These are phyloP conservation scores for Coracias cyanogaster DNA, from an alignment of 2,797 vertebrate species.

Conservation along the genomic window DNA sequence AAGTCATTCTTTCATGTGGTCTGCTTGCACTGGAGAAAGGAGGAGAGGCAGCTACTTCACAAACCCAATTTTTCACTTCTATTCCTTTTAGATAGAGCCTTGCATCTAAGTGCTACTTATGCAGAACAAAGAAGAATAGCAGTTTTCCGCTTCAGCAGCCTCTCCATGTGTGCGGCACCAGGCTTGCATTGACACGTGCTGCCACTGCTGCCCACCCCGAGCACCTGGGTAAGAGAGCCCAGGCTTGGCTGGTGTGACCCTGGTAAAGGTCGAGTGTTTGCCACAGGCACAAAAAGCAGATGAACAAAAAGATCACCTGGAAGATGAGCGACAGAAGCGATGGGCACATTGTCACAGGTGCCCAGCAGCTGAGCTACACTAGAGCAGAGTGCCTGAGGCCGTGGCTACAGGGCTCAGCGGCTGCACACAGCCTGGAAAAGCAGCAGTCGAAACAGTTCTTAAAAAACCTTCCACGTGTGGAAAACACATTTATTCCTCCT, in stretches of 20 bases:
- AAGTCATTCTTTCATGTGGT: neutral
- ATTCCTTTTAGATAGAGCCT: neutral
- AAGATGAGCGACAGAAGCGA: neutral
- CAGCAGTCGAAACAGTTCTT: neutral
- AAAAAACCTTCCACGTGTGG: accelerated
- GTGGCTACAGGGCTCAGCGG: accelerated
- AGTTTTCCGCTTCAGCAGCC: neutral
- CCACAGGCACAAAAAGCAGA: neutral
- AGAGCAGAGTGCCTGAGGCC: neutral
- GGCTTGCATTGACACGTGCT: neutral
- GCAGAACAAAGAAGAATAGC: neutral
- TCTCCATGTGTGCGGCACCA: neutral
- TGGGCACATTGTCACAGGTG: neutral
- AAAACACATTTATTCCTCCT: neutral
- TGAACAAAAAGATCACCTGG: neutral
- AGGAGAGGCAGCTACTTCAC: neutral
- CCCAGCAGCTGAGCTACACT: neutral
- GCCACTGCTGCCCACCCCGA: neutral
- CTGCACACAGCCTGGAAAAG: neutral
- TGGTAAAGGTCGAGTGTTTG: neutral
- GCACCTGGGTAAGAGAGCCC: accelerated
- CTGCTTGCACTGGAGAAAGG: neutral
- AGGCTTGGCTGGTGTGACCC: neutral
- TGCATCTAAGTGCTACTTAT: neutral
- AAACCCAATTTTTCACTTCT: neutral